Base-by-base conservation (phyloP, 2,888 invertebrate genomes). In the Ennomos quercinarius region DNA sequence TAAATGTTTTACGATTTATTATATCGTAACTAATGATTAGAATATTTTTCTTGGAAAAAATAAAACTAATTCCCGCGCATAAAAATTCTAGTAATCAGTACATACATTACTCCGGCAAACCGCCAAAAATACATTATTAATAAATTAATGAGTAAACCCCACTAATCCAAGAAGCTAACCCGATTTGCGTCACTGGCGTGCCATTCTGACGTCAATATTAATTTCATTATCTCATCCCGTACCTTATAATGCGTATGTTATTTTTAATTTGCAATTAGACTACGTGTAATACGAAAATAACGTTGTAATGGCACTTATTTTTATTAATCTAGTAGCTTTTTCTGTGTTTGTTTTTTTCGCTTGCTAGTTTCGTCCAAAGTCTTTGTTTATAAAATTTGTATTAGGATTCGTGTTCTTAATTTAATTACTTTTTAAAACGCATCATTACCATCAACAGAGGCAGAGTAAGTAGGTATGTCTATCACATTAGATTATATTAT, bases 71-170 rank as follows among this genome's bases (percentile, higher is more conserved):
- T 50, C 41, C 8, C 35, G n/a, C 43, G 40, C 58, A 53, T 55
- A 67, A 63, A 61, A 63, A 59, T 61, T 63, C 49, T 65, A 54
- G 58, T 65, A 59, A 67, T 65, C 61, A 54, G 56, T 60, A 49
- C 63, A 72, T 71, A 70, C 66, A 67, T 74, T 73, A 72, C 50
- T 52, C 61, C 64, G 75, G 74, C 74, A 71, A 60, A 55, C 59
- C 64, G 76, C 78, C 79, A 78, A 71, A 73, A 73, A 76, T 70
- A 73, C 71, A 52, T 75, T 72, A 71, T 70, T 75, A 71, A 75
- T 73, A 80, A 77, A 78, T 77, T 76, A 80, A 77, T 78, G 72
- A 74, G 64, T 70, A 69, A 76, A 73, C 53, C 67, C 66, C 62
- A 57, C 68, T 68, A 66, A 70, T 70, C 58, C 43, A 61, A 52